A percentile compares a stretch with the other conserved stretches of the same genome.
phyloP scores from a whole-genome alignment of 2,888 invertebrate species.

The Eucera pruinosa region DNA sequence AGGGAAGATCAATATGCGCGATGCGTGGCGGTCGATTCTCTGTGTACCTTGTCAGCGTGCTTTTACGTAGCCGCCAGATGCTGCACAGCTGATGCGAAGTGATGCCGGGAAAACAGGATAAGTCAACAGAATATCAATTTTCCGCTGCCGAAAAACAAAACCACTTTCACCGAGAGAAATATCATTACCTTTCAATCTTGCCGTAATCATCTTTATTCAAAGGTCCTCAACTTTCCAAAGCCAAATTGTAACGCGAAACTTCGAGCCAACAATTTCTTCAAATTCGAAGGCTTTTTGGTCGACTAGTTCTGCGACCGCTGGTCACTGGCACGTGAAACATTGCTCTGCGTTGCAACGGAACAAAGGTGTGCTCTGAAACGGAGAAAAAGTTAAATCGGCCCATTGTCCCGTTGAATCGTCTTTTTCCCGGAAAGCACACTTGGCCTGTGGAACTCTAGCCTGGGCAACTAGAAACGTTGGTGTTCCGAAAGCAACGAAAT shows the following conservation, averaged over 20 bases:
- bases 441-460: no score
- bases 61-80: conserved; percentile 26
- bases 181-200: neutral
- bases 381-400: neutral
- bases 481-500: conserved; percentile 22
- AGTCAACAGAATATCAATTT: conserved; percentile 27
- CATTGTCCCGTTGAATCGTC: neutral
- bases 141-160: neutral
- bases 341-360: neutral
- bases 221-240: no score
- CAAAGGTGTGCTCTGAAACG: neutral
- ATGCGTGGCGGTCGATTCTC: conserved; percentile 21
- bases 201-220: neutral
- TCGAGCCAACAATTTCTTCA: no score
- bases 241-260: no score
- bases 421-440: neutral
- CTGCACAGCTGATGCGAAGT: conserved; percentile 4
- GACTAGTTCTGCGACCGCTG: conserved; percentile 2
- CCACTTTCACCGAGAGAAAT: neutral
- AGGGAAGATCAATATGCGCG: conserved; percentile 41
- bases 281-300: no score
- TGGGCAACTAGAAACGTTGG: neutral
- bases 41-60: conserved; percentile 16
- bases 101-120: conserved; percentile 17
- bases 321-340: conserved; percentile 11